A percentile compares a stretch with the other conserved stretches of the same genome.
Evolutionary conservation across 2,888 invertebrate genomes (phyloP).

Genomic region (Tribolium freemani): DNA sequence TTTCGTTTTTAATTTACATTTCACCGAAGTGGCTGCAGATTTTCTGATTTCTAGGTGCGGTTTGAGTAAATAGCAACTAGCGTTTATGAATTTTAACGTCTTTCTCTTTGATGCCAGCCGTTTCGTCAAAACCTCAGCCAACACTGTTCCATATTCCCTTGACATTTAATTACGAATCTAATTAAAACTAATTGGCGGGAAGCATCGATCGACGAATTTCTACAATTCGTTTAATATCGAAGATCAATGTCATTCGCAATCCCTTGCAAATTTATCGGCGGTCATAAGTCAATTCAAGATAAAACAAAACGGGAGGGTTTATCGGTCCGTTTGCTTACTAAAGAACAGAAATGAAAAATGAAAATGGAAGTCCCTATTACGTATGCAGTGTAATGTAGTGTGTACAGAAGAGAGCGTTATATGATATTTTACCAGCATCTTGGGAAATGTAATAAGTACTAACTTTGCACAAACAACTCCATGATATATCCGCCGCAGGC

Average conservation of each 20-base stretch:
- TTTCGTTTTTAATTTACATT: conserved; percentile 42
- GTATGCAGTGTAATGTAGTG: conserved; percentile 33
- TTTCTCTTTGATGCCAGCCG: conserved; percentile 4
- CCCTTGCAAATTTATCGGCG: neutral
- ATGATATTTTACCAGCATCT: conserved; percentile 39
- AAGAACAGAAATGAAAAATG: conserved; percentile 22
- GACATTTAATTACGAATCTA: conserved; percentile 5
- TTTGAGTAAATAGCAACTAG: conserved; percentile 25
- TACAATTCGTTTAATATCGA: conserved; percentile 2
- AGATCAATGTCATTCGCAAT: neutral
- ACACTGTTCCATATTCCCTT: conserved; percentile 2
- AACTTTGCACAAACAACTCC: conserved; percentile 38
- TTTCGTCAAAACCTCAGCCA: conserved; percentile 2
- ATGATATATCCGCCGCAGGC: conserved; percentile 36
- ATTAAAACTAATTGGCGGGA: conserved; percentile 1
- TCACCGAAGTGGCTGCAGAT: conserved; percentile 33
- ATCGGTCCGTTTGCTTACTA: neutral
- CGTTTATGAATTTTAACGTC: conserved; percentile 37
- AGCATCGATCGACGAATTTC: neutral
- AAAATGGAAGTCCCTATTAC: conserved; percentile 8
- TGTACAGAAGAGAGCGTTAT: conserved; percentile 33
- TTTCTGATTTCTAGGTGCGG: conserved; percentile 36
- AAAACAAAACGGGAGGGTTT: neutral
- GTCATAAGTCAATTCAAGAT: neutral
- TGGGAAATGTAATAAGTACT: conserved; percentile 40